These are phyloP conservation scores for Lasius fuliginosus DNA, from an alignment of 2,888 invertebrate genomes.

Conservation along the genomic window DNA sequence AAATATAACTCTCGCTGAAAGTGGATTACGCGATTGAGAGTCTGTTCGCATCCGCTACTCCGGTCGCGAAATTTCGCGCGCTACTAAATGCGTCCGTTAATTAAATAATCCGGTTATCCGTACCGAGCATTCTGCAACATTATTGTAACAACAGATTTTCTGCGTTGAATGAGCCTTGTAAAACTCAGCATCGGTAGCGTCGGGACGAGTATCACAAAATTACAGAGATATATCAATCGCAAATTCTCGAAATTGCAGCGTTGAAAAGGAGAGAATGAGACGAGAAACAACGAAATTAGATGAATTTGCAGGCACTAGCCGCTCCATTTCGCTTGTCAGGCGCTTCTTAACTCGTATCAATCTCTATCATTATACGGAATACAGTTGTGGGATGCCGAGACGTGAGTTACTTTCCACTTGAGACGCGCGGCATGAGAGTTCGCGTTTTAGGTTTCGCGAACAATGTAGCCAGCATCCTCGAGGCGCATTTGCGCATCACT, in stretches of 20 bases:
- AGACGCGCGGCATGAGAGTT: not conserved
- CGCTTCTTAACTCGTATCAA: slow-evolving; percentile 75
- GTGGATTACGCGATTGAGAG: slow-evolving; percentile 50
- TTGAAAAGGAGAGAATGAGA: slow-evolving; percentile 52
- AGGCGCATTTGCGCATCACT: slow-evolving; percentile 27
- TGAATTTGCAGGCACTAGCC: slow-evolving; percentile 49
- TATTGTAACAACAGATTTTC: slow-evolving; percentile 46
- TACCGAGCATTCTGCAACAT: slow-evolving; percentile 43
- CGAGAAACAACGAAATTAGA: slow-evolving; percentile 69
- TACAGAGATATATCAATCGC: not conserved
- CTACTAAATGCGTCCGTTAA: slow-evolving; percentile 47
- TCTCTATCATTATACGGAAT: slow-evolving; percentile 71
- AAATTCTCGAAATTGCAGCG: not conserved
- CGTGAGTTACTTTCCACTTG: slow-evolving; percentile 33
- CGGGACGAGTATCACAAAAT: not conserved
- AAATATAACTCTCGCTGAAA: slow-evolving; percentile 53
- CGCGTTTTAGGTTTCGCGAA: slow-evolving; percentile 45
- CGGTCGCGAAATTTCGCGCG: slow-evolving; percentile 48
- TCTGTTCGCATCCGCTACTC: slow-evolving; percentile 23
- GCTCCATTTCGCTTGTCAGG: slow-evolving; percentile 57
- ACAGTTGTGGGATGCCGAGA: slow-evolving; percentile 7
- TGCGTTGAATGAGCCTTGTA: slow-evolving; percentile 5
- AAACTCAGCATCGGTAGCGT: slow-evolving; percentile 1
- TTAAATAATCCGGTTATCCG: slow-evolving; percentile 50
- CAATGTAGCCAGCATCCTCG: slow-evolving; percentile 23